These are phyloP conservation scores for Lophotriccus pileatus DNA, from an alignment of 2,797 vertebrate genomes.

Conservation along the genomic window DNA sequence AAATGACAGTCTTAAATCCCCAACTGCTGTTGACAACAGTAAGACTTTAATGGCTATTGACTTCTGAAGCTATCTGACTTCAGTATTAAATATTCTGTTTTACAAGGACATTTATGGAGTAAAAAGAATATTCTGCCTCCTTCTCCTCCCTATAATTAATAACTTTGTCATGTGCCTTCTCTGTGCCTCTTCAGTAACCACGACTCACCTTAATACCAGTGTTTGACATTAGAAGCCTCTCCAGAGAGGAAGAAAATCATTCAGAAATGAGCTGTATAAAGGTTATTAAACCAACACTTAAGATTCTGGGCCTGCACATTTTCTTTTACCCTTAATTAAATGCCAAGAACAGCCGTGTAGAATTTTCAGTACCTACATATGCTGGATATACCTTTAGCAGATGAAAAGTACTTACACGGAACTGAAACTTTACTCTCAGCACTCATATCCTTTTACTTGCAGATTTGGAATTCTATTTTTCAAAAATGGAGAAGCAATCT, in stretches of 20 bases:
- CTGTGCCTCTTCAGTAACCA: slow-evolving; percentile 62
- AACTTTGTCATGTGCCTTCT: slow-evolving; percentile 68
- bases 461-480: background rate
- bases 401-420: background rate
- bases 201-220: slow-evolving; percentile 71
- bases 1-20: background rate
- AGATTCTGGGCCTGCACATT: slow-evolving; percentile 71
- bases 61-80: background rate
- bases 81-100: slow-evolving; percentile 22
- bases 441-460: background rate
- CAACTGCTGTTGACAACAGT: background rate
- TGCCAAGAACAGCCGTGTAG: slow-evolving; percentile 51
- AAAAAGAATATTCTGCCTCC: slow-evolving; percentile 10
- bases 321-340: slow-evolving; percentile 77
- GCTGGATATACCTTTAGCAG: background rate
- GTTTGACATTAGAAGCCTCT: slow-evolving; percentile 77
- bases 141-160: slow-evolving; percentile 53
- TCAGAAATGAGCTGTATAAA: slow-evolving; percentile 76
- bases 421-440: background rate
- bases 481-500: background rate
- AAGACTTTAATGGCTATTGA: background rate
- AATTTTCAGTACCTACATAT: slow-evolving; percentile 28
- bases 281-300: slow-evolving; percentile 78
- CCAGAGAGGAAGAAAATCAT: slow-evolving; percentile 74
- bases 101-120: background rate